phyloP scores from a whole-genome alignment of 2,888 invertebrate genomes.

The Ischnura elegans region DNA sequence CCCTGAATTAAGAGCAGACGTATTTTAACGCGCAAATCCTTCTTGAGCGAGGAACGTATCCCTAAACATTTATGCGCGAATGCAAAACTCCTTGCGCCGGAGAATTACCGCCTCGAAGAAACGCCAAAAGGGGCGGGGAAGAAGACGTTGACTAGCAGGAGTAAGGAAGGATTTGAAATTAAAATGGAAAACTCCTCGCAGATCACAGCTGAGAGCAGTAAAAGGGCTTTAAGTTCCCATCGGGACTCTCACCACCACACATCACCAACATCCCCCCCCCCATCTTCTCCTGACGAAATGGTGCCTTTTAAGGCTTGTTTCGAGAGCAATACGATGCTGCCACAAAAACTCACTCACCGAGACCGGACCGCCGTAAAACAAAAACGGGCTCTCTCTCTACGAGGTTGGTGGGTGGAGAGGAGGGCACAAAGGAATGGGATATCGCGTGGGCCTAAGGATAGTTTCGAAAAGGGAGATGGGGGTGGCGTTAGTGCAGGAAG shows the following conservation, averaged over 20 bases:
- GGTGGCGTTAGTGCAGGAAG: background rate
- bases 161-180: slow-evolving; percentile 13
- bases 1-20: background rate
- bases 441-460: too few species aligned
- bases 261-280: background rate
- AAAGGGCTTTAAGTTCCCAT: slow-evolving; percentile 5
- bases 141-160: too few species aligned
- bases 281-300: slow-evolving; percentile 13
- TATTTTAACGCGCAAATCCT: slow-evolving; percentile 20
- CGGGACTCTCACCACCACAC: too few species aligned
- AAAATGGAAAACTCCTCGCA: slow-evolving; percentile 26
- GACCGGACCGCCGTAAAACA: slow-evolving; percentile 63
- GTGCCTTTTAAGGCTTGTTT: slow-evolving; percentile 52
- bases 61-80: slow-evolving; percentile 34
- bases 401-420: too few species aligned
- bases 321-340: slow-evolving; percentile 25
- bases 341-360: slow-evolving; percentile 47
- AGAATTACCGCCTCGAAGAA: background rate
- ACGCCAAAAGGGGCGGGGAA: slow-evolving; percentile 17
- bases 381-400: background rate
- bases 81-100: background rate
- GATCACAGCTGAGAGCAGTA: slow-evolving; percentile 42
- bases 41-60: slow-evolving; percentile 9
- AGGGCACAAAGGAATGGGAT: too few species aligned
- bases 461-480: too few species aligned